Evolutionary conservation across 2,888 invertebrate genomes (phyloP).

Genomic region (Sipha maydis): DNA sequence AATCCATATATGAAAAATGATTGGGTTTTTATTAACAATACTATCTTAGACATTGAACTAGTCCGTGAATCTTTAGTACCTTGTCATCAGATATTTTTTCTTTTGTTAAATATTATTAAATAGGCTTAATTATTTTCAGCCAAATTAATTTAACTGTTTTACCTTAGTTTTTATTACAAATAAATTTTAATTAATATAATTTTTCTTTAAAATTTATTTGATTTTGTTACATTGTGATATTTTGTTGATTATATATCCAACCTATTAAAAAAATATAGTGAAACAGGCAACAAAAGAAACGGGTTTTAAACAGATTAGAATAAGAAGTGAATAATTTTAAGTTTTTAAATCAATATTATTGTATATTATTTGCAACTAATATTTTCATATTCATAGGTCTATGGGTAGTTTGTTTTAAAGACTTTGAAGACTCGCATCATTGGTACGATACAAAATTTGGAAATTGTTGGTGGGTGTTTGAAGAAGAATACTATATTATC

Average conservation of each 20-base stretch:
- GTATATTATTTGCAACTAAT: background rate
- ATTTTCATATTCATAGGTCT: conserved; percentile 74
- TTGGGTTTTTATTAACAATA: background rate
- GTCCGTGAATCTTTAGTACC: background rate
- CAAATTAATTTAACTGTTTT: no score
- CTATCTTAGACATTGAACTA: background rate
- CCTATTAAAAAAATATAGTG: no score
- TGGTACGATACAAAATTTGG: conserved; percentile 83
- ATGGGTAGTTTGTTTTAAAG: conserved; percentile 93
- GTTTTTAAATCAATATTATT: background rate
- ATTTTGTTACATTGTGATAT: background rate
- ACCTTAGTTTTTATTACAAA: no score
- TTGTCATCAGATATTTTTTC: background rate
- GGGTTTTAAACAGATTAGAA: no score
- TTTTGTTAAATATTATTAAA: background rate
- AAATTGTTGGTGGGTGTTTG: conserved; percentile 97
- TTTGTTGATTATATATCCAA: background rate
- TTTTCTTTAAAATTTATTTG: background rate
- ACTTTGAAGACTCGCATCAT: conserved; percentile 84
- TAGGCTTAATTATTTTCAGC: no score
- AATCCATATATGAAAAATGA: background rate
- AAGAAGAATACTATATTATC: conserved; percentile 95
- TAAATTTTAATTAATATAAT: no score
- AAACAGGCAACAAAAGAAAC: no score
- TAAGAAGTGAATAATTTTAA: background rate